Evolutionary conservation across 2,113 vertebrate genomes (phyloP).

Genomic region (Carassius auratus): DNA sequence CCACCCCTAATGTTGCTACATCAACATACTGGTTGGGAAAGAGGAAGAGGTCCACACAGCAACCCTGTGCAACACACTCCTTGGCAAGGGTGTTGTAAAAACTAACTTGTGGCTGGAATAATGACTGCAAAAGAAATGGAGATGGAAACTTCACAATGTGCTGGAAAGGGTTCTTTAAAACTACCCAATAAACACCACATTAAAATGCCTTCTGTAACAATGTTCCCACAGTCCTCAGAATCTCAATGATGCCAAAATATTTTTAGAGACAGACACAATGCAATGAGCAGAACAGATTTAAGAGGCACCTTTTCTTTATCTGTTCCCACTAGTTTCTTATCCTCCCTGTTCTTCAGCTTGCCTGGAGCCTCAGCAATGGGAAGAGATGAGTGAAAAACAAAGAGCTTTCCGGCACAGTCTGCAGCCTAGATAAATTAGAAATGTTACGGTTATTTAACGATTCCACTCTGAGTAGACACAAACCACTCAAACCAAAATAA

Average conservation of each 20-base stretch:
- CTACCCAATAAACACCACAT: not conserved
- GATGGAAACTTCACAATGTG: not conserved
- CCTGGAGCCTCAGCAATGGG: slow-evolving; percentile 96
- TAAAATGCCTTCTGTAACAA: not conserved
- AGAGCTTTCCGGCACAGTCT: slow-evolving; percentile 96
- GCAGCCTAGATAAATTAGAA: slow-evolving; percentile 80
- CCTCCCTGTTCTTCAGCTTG: slow-evolving; percentile 96
- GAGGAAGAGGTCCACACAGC: slow-evolving; percentile 64
- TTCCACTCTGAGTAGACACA: not conserved
- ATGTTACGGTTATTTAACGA: not conserved
- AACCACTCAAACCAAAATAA: not conserved
- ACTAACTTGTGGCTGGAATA: slow-evolving; percentile 93
- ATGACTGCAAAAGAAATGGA: slow-evolving; percentile 73
- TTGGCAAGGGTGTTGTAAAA: slow-evolving; percentile 92
- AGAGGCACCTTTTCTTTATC: slow-evolving; percentile 94
- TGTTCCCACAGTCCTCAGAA: not conserved
- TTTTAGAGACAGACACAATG: not conserved
- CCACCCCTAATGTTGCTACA: slow-evolving; percentile 89
- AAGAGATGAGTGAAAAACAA: slow-evolving; percentile 94
- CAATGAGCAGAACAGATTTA: not conserved
- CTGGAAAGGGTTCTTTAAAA: not conserved
- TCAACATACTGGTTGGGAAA: slow-evolving; percentile 98
- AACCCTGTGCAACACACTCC: slow-evolving; percentile 95
- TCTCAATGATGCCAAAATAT: not conserved
- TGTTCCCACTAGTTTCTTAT: slow-evolving; percentile 93